Evolutionary conservation across 1,140 invertebrate species (phyloP).

Genomic region (Sesamia nonagrioides): DNA sequence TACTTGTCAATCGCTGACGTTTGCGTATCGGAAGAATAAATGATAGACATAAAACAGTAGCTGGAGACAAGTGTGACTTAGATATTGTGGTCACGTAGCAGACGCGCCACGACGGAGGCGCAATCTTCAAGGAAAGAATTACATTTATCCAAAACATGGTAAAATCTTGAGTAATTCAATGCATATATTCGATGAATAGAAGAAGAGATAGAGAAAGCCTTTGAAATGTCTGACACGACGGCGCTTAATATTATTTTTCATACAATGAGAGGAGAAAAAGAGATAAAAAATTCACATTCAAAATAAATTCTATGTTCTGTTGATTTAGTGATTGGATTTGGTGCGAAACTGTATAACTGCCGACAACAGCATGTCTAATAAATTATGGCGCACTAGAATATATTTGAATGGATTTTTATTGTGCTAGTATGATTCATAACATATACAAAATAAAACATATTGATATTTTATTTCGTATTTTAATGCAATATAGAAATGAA

Average conservation of each 20-base stretch:
- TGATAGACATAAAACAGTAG: constrained; percentile 82
- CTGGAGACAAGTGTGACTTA: constrained; percentile 74
- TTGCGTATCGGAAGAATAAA: constrained; percentile 83
- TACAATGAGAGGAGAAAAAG: constrained; percentile 2
- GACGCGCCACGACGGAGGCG: constrained; percentile 76
- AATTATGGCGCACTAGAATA: constrained; percentile 35
- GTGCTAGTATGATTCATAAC: constrained; percentile 37
- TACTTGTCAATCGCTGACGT: constrained; percentile 86
- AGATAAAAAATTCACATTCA: constrained; percentile 38
- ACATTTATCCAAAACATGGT: constrained; percentile 82
- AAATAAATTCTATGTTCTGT: constrained; percentile 35
- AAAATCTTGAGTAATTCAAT: constrained; percentile 85
- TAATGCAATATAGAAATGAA: background rate
- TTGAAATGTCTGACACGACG: constrained; percentile 28
- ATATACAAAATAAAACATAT: constrained; percentile 18
- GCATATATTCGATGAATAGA: constrained; percentile 69
- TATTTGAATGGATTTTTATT: constrained; percentile 43
- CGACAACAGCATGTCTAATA: constrained; percentile 39
- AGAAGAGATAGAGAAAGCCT: constrained; percentile 40
- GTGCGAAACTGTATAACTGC: constrained; percentile 39
- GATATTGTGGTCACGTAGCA: constrained; percentile 83
- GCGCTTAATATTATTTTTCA: constrained; percentile 31
- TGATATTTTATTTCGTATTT: constrained; percentile 1
- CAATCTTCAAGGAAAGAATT: constrained; percentile 84
- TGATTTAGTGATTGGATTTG: constrained; percentile 47